Evolutionary conservation across 2,797 vertebrate species (phyloP), one percentile per base, ranked within the genome.

Genomic region (Ceryle rudis): DNA sequence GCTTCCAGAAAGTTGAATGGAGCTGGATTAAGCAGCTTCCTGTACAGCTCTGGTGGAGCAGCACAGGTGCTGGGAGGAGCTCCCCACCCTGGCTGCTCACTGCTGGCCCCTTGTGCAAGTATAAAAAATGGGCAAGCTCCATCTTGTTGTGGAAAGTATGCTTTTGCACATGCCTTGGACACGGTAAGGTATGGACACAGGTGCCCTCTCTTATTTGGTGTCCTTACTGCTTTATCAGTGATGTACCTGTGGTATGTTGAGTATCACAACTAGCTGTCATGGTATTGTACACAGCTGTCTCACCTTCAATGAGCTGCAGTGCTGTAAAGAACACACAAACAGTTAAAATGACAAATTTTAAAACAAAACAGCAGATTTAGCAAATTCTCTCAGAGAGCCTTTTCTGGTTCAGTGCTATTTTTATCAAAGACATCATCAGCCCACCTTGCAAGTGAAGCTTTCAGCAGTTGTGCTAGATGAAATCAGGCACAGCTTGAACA

Each of bases 401-500:
- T 84, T 84, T 72, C 55, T 73, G 62, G 25, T 81, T 60, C 66
- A 37, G 33, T 77, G 82, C 71, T 93, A 47, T 93, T 94, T 94
- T 85, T 86, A 61, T 44, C 58, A 46, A 79, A 90, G 60, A 29
- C 35, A 55, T 67, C 64, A 44, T 47, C 18, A 73, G 73, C 58
- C 51, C 44, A 51, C 86, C 67, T 86, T 81, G 85, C 41, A 83
- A 69, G 82, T 17, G 60, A 72, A 91, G 64, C 21, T 88, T 91
- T 86, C 70, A 46, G 77, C 33, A 79, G 86, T 35, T 60, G 51
- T 57, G 62, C 58, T 79, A 51, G 75, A 33, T 44, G 66, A 88
- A 92, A 88, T 51, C 73, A 75, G 77, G 60, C 58, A 35, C 51
- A 90, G 77, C 80, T 64, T 83, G 85, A 95, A 55, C 84, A 82